These are phyloP conservation scores for Chrysopa pallens DNA, from an alignment of 1,140 invertebrate species.

Conservation along the genomic window DNA sequence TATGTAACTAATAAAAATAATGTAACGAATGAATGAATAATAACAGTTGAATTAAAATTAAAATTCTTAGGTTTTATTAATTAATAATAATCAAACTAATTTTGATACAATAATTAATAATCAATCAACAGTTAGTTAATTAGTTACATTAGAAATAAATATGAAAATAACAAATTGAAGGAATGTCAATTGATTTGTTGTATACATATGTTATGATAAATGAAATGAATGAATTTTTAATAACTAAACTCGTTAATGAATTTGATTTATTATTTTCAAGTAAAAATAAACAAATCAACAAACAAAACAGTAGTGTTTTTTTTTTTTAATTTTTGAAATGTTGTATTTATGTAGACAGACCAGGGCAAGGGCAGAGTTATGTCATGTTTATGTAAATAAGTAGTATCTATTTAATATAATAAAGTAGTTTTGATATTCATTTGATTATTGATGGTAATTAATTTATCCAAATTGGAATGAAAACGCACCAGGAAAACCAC, in stretches of 20 bases:
- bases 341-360: neutral
- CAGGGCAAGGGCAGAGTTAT: neutral
- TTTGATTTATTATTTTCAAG: neutral
- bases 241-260: too few relatives aligned
- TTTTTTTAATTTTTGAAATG: conserved; percentile 4
- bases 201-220: too few relatives aligned
- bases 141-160: too few relatives aligned
- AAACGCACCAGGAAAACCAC: conserved; percentile 35
- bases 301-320: neutral
- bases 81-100: neutral
- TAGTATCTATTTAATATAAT: neutral
- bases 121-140: neutral
- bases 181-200: too few relatives aligned
- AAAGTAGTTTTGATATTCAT: neutral
- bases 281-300: neutral
- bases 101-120: neutral
- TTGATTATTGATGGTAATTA: neutral
- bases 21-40: too few relatives aligned
- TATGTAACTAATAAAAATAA: too few relatives aligned
- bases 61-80: neutral
- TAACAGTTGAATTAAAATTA: too few relatives aligned
- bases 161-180: too few relatives aligned
- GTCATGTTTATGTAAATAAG: conserved; percentile 1
- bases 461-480: conserved; percentile 46
- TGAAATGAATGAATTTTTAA: too few relatives aligned